phyloP scores from a whole-genome alignment of 2,888 invertebrate genomes.

The Hipparchia semele region DNA sequence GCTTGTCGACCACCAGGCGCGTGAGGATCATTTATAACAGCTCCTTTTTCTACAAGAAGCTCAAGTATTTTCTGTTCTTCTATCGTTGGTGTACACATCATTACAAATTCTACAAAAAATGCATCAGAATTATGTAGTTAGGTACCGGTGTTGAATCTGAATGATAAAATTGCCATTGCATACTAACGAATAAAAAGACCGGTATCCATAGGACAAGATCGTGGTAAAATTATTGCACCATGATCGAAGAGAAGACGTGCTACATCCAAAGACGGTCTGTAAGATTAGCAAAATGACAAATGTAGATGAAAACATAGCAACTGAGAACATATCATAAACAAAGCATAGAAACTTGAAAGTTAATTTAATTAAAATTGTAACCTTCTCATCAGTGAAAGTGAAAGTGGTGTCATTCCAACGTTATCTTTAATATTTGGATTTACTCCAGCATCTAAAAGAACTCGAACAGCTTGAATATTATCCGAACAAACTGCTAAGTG shows the following conservation, averaged over 20 bases:
- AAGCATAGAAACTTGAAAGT: too few species aligned
- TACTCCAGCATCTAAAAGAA: slow-evolving; percentile 62
- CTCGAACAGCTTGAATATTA: slow-evolving; percentile 48
- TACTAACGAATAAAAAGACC: slow-evolving; percentile 70
- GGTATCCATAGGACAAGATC: slow-evolving; percentile 57
- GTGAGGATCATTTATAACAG: slow-evolving; percentile 60
- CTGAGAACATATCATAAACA: neutral
- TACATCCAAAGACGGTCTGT: slow-evolving; percentile 60
- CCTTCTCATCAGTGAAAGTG: slow-evolving; percentile 70
- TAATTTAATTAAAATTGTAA: slow-evolving; percentile 35
- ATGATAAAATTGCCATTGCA: neutral
- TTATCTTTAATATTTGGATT: slow-evolving; percentile 63
- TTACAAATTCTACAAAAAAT: slow-evolving; percentile 63
- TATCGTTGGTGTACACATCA: slow-evolving; percentile 64
- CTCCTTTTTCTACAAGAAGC: slow-evolving; percentile 64
- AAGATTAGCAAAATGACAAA: slow-evolving; percentile 35
- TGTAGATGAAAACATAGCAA: neutral
- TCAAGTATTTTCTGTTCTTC: slow-evolving; percentile 65
- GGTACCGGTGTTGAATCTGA: too few species aligned
- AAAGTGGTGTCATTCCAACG: slow-evolving; percentile 75
- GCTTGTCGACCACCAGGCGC: slow-evolving; percentile 72
- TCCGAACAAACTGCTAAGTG: slow-evolving; percentile 67
- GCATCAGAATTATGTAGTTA: neutral
- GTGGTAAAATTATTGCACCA: slow-evolving; percentile 61
- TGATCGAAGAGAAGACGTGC: slow-evolving; percentile 64